Percentiles rank a stretch among this genome's conserved stretches.
phyloP scores from a whole-genome alignment of 1,140 invertebrate species.

The Oncopeltus fasciatus region DNA sequence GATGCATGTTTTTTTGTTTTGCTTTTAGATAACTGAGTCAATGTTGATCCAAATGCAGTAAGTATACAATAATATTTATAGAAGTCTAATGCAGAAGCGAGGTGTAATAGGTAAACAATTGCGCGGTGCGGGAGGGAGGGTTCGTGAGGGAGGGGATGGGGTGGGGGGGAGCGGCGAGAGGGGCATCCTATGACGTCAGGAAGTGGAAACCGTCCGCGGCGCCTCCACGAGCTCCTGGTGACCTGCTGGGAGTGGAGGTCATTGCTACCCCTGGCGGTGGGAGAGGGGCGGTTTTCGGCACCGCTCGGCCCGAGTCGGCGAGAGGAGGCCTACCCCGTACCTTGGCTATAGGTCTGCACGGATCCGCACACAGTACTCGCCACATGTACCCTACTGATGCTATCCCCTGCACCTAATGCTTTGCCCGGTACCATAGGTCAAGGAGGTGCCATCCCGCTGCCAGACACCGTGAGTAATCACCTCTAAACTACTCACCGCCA shows the following conservation, averaged over 20 bases:
- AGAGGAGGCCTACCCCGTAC: neutral
- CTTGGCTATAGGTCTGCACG: neutral
- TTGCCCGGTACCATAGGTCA: neutral
- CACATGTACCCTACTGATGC: neutral
- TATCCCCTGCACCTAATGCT: neutral
- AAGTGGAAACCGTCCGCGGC: constrained; percentile 8
- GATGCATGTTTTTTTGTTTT: too few species aligned
- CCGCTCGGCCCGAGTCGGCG: neutral
- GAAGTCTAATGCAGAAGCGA: neutral
- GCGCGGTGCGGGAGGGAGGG: neutral
- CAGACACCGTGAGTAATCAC: neutral
- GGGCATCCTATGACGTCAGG: constrained; percentile 8
- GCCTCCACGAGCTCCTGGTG: constrained; percentile 13
- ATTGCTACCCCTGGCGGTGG: constrained; percentile 5
- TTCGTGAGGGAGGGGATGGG: neutral
- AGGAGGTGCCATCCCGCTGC: neutral
- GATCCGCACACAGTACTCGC: neutral
- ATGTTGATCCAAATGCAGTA: too few species aligned
- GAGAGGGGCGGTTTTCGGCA: constrained; percentile 11
- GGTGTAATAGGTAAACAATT: neutral
- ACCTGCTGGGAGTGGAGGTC: constrained; percentile 7
- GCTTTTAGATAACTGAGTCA: too few species aligned
- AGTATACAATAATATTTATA: too few species aligned
- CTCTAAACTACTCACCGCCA: too few species aligned
- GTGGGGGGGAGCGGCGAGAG: neutral